A percentile compares a stretch with the other conserved stretches of the same genome.
Evolutionary conservation across 2,797 vertebrate genomes (phyloP).

Genomic region (Lepilemur ruficaudatus): DNA sequence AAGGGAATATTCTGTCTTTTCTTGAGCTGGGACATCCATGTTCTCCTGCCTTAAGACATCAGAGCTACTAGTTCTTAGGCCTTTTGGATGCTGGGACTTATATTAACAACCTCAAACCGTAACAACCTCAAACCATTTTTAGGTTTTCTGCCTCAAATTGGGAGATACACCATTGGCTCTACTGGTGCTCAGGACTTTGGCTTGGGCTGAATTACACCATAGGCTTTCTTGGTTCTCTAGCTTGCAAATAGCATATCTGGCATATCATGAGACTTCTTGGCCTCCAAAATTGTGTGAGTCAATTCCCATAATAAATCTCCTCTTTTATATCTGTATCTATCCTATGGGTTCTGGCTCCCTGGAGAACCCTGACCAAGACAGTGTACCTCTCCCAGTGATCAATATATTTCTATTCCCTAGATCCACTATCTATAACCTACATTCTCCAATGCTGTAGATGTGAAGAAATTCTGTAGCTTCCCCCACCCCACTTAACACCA

Average conservation of each 20-base stretch:
- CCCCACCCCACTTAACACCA: neutral
- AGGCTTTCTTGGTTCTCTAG: neutral
- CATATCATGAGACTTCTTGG: neutral
- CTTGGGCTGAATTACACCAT: neutral
- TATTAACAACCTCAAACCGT: neutral
- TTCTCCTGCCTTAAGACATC: neutral
- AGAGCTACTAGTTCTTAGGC: neutral
- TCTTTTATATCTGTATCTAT: neutral
- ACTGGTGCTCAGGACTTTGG: neutral
- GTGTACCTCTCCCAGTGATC: neutral
- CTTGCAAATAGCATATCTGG: neutral
- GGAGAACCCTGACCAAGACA: neutral
- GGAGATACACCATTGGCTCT: neutral
- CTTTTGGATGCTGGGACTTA: neutral
- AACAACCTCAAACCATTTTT: neutral
- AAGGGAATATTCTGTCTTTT: neutral
- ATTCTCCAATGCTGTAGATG: neutral
- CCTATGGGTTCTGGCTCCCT: neutral
- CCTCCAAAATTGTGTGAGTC: neutral
- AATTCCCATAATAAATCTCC: neutral
- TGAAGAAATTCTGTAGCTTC: neutral
- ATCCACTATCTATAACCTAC: neutral
- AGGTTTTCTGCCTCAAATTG: neutral
- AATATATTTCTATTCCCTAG: neutral
- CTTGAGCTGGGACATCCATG: neutral